Conservation (phyloP, 2,797 vertebrate species). For the Ataeniobius toweri region DNA sequence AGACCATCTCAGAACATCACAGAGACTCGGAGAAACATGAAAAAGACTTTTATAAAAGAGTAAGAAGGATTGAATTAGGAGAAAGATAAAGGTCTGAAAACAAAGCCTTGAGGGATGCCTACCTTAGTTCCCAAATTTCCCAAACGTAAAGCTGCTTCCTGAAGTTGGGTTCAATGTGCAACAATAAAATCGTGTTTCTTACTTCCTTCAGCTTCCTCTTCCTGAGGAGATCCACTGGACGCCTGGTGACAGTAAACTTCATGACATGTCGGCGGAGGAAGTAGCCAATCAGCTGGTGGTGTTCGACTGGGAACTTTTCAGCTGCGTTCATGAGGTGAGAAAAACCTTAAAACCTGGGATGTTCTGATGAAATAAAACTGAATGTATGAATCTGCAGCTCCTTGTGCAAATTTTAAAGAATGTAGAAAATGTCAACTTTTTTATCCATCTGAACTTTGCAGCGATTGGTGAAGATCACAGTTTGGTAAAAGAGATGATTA, state of each 20-base stretch:
- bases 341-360: not conserved
- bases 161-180: not conserved
- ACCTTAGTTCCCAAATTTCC: not conserved
- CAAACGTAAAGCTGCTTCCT: not conserved
- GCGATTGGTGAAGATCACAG: too few relatives aligned
- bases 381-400: not conserved
- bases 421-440: not conserved
- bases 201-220: constrained; percentile 84
- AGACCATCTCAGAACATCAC: not conserved
- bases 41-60: not conserved
- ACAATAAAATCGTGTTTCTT: not conserved
- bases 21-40: not conserved
- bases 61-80: not conserved
- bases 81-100: not conserved
- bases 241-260: constrained; percentile 92
- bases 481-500: not conserved
- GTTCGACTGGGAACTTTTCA: constrained; percentile 97
- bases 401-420: too few relatives aligned
- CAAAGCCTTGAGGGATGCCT: not conserved
- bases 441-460: not conserved
- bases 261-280: constrained; percentile 92
- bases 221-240: constrained; percentile 95
- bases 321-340: constrained; percentile 92
- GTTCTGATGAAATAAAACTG: not conserved
- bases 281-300: constrained; percentile 92